Conservation (phyloP, 1,140 invertebrate genomes). For the Plectus sambesii region DNA sequence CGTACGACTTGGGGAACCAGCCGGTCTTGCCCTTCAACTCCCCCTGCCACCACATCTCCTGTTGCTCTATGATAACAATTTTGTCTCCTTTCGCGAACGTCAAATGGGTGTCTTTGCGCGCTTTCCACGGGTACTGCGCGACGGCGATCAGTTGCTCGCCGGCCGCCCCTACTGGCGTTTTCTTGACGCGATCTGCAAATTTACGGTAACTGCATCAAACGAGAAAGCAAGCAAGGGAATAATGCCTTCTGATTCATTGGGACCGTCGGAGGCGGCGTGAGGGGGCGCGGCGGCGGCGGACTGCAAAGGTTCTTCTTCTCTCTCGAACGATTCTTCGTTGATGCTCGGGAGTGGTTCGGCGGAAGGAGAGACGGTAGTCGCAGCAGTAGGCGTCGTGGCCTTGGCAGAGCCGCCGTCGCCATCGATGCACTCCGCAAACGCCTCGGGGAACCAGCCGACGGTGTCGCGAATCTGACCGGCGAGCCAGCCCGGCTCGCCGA, state of each 20-base stretch:
- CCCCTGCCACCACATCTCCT: slow-evolving; percentile 62
- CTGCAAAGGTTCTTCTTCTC: slow-evolving; percentile 19
- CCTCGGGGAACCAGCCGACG: slow-evolving; percentile 90
- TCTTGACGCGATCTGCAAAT: too few species aligned
- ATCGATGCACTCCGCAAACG: slow-evolving; percentile 73
- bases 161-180: slow-evolving; percentile 42
- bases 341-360: slow-evolving; percentile 36
- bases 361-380: slow-evolving; percentile 37
- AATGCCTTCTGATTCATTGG: slow-evolving; percentile 11
- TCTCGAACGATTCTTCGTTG: slow-evolving; percentile 31
- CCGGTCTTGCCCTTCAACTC: slow-evolving; percentile 51
- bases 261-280: slow-evolving; percentile 8
- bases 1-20: slow-evolving; percentile 64
- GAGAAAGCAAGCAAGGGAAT: slow-evolving; percentile 12
- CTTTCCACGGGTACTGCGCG: slow-evolving; percentile 58
- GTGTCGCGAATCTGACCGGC: slow-evolving; percentile 60
- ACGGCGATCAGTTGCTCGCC: slow-evolving; percentile 49
- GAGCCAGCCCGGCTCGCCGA: slow-evolving; percentile 89
- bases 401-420: slow-evolving; percentile 25
- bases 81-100: slow-evolving; percentile 59
- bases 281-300: slow-evolving; percentile 11
- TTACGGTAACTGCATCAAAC: too few species aligned
- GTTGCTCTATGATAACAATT: slow-evolving; percentile 57
- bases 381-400: slow-evolving; percentile 8
- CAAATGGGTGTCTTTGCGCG: slow-evolving; percentile 58